A percentile compares a stretch with the other conserved stretches of the same genome.
Evolutionary conservation across 2,888 invertebrate genomes (phyloP).

Genomic region (Apodemia hepburni): DNA sequence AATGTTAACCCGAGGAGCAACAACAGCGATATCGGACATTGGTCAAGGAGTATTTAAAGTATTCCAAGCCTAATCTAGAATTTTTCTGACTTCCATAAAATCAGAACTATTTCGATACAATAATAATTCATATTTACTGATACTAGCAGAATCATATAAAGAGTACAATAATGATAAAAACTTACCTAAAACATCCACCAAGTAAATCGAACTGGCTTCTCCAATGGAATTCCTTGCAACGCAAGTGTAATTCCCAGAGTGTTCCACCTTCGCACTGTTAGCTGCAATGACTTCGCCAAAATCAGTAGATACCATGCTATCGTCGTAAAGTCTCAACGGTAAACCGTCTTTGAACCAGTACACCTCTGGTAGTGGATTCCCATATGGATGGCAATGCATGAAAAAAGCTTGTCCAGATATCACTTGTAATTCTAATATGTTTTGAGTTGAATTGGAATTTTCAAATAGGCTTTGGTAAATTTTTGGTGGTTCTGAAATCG

Average conservation of each 20-base stretch:
- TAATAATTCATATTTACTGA: no score
- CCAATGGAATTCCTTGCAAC: slow-evolving; percentile 80
- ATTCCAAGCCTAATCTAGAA: no score
- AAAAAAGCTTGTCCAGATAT: slow-evolving; percentile 64
- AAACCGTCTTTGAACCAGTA: slow-evolving; percentile 80
- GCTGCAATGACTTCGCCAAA: slow-evolving; percentile 59
- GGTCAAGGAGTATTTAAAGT: no score
- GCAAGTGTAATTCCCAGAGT: slow-evolving; percentile 80
- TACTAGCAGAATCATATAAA: no score
- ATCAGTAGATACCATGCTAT: slow-evolving; percentile 54
- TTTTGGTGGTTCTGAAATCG: slow-evolving; percentile 45
- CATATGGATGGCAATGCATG: slow-evolving; percentile 78
- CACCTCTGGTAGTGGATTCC: slow-evolving; percentile 79
- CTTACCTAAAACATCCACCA: slow-evolving; percentile 70
- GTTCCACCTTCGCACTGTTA: slow-evolving; percentile 45
- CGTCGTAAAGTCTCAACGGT: slow-evolving; percentile 70
- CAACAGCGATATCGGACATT: no score
- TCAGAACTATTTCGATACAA: no score
- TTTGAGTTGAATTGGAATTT: slow-evolving; percentile 37
- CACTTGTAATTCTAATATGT: slow-evolving; percentile 48
- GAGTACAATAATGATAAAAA: slow-evolving; percentile 13
- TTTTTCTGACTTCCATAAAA: no score
- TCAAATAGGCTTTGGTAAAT: slow-evolving; percentile 54
- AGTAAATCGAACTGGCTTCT: slow-evolving; percentile 56
- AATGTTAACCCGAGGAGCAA: no score